Evolutionary conservation across 1,140 invertebrate species (phyloP), one percentile per base, ranked within the genome.

Genomic region (Anthonomus grandis): DNA sequence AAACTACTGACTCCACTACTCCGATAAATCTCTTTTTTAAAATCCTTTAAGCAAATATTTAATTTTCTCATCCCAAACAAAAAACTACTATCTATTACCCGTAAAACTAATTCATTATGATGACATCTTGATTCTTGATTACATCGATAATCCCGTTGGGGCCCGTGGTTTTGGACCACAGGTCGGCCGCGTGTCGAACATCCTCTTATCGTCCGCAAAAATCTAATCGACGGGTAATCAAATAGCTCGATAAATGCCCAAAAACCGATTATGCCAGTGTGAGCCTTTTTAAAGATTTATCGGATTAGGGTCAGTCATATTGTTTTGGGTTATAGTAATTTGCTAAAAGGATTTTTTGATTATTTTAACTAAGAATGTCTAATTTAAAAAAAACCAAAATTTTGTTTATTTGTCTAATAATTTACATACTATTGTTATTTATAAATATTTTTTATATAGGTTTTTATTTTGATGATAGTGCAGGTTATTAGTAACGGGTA

Each of bases 161-260:
- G n/a, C n/a, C n/a, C n/a, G n/a, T n/a, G n/a, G n/a, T n/a, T 39
- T 45, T 45, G 17, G 42, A 15, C 38, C 59, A 21, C 37, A 34
- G 34, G 38, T 49, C 48, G 23, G 46, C 46, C 54, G 54, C 47
- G 59, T 61, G 59, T 34, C 38, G 13, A 12, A 45, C 36, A 59
- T 53, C 56, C 55, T 46, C 56, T 62, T 62, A 62, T 62, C 55
- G 34, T 23, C 54, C 50, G 41, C 45, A 58, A 53, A 48, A 17
- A 58, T 57, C 38, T 49, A 58, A 53, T 62, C 47, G 53, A 27
- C 22, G 12, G 56, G 49, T 59, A 36, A 59, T 59, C 42, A 45
- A 45, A 45, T 23, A 36, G 13, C 18, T 12, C 21, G 8, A 9
- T 34, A 27, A 34, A 24, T 36, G 21, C 12, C 34, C 9, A 13